A percentile compares a stretch with the other conserved stretches of the same genome.
phyloP scores from a whole-genome alignment of 2,113 vertebrate species.

The Coracopsis vasa region DNA sequence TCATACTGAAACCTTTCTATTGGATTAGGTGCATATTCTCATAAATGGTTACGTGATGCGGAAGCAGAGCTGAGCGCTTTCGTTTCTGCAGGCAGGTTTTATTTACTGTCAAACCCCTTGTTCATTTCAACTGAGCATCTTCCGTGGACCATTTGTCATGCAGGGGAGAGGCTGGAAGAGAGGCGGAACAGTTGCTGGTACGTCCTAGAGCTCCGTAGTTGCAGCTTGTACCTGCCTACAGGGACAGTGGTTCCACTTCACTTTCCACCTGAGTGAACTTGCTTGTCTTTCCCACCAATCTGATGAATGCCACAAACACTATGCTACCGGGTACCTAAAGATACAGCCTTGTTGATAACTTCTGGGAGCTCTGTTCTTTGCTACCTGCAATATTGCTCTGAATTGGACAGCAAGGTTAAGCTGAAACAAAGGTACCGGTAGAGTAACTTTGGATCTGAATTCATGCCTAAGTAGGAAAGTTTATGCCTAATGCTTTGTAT shows the following conservation, averaged over 20 bases:
- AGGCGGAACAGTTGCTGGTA: background rate
- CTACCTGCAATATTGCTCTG: background rate
- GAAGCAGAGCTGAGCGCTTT: background rate
- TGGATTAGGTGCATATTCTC: background rate
- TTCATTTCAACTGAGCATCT: background rate
- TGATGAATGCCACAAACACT: background rate
- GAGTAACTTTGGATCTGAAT: background rate
- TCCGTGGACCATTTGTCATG: background rate
- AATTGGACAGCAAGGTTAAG: background rate
- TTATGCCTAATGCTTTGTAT: background rate
- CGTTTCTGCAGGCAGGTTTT: background rate
- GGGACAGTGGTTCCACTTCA: background rate
- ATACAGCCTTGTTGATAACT: background rate
- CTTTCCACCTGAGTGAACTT: background rate
- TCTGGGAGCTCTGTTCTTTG: background rate
- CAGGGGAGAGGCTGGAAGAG: background rate
- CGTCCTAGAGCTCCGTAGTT: background rate
- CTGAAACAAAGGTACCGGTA: fast-evolving
- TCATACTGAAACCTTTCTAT: background rate
- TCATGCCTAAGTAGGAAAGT: background rate
- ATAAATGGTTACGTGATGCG: background rate
- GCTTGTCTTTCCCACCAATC: background rate
- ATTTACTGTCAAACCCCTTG: background rate
- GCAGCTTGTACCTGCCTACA: background rate
- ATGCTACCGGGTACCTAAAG: no score